Evolutionary conservation across 2,113 vertebrate genomes (phyloP).

Genomic region (Cryptomyrus ogoouensis): DNA sequence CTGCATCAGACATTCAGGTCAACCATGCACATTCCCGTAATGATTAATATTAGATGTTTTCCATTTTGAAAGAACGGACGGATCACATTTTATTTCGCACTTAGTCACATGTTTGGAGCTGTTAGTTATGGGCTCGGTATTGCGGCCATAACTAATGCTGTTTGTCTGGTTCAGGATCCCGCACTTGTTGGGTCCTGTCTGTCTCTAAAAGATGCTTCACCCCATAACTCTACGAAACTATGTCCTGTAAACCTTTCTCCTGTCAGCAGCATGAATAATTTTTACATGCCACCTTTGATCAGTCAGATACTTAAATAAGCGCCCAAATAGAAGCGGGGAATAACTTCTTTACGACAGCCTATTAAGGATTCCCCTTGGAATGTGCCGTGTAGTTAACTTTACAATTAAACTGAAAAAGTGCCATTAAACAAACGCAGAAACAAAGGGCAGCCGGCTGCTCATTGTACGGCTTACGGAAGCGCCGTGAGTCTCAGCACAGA

Average conservation of each 20-base stretch:
- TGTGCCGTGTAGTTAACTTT: background rate
- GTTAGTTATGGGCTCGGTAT: constrained; percentile 5
- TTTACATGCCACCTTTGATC: background rate
- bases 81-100: background rate
- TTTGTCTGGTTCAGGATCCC: background rate
- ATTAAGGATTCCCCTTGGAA: background rate
- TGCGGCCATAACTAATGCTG: background rate
- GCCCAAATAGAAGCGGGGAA: background rate
- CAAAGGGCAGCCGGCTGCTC: background rate
- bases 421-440: background rate
- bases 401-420: background rate
- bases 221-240: background rate
- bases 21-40: background rate
- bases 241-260: background rate
- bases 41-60: constrained; percentile 6
- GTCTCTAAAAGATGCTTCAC: background rate
- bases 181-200: background rate
- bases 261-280: background rate
- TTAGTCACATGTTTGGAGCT: background rate
- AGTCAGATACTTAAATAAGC: constrained; percentile 1
- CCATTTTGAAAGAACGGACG: background rate
- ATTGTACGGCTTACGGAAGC: background rate
- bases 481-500: background rate
- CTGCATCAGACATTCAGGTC: background rate
- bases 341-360: background rate